phyloP scores from a whole-genome alignment of 2,888 invertebrate species.

The Drepana falcataria region DNA sequence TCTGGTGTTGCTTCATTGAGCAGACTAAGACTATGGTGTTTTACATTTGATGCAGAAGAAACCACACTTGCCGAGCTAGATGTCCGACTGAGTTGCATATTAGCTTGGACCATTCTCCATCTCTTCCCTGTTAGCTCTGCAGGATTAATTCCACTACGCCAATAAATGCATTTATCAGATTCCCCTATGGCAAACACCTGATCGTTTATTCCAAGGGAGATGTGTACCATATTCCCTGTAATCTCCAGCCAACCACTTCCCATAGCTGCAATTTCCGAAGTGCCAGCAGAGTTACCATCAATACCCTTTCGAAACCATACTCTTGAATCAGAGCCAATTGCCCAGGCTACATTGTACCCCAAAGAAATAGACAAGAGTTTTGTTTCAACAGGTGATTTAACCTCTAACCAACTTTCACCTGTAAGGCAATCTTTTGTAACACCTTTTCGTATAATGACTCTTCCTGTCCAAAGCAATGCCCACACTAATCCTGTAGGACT shows the following conservation, averaged over 20 bases:
- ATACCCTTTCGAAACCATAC: constrained; percentile 92
- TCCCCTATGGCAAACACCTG: constrained; percentile 93
- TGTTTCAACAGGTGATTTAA: constrained; percentile 84
- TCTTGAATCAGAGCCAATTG: constrained; percentile 88
- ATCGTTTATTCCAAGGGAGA: constrained; percentile 92
- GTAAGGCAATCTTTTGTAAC: constrained; percentile 87
- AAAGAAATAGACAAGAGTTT: constrained; percentile 88
- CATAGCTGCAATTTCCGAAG: constrained; percentile 86
- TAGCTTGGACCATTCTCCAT: constrained; percentile 89
- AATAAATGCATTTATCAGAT: constrained; percentile 89
- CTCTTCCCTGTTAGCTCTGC: constrained; percentile 91
- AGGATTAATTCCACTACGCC: constrained; percentile 85
- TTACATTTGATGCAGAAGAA: constrained; percentile 79
- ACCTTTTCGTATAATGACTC: constrained; percentile 88
- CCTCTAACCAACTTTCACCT: constrained; percentile 88
- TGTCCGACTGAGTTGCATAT: constrained; percentile 89
- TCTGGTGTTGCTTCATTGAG: constrained; percentile 60
- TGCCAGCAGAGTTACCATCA: constrained; percentile 83
- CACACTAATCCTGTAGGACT: constrained; percentile 93
- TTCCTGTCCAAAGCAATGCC: constrained; percentile 91
- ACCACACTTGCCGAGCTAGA: constrained; percentile 88
- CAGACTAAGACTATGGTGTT: constrained; percentile 83
- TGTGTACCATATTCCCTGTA: constrained; percentile 88
- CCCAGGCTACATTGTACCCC: constrained; percentile 88
- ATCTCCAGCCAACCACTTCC: constrained; percentile 95